Evolutionary conservation across 2,888 invertebrate genomes (phyloP), one percentile per base, ranked within the genome.

Genomic region (Orthosia cruda): DNA sequence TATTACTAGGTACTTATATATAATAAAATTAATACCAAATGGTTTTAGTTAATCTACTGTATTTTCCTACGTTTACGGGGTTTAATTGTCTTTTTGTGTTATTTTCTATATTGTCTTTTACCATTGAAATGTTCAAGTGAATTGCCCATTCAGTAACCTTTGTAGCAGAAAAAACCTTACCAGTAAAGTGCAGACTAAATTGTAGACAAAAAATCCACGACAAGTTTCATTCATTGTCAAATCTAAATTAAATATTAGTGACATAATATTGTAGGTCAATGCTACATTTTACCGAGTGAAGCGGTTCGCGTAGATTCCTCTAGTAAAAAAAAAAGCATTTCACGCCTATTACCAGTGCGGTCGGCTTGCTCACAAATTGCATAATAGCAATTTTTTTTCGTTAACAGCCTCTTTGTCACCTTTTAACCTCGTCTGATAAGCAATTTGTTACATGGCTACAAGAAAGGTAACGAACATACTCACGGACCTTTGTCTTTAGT

Each of bases 381-480:
- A 91, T 94, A 94, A 95, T 91, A 85, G 85, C 82, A 66, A 88
- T 73, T 88, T 91, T 94, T 94, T 95, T 96, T 96, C 93, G 93
- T 92, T 91, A 93, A 85, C 91, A 90, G 89, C 90, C 90, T 93
- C 95, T 94, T 95, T 95, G 95, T 95, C 95, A 94, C 93, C 93
- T n/a, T 92, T 91, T 92, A 96, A 95, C 96, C 96, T 96, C 96
- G 96, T 92, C 91, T 93, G 93, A 93, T 94, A 94, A 93, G 87
- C 91, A 90, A 96, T 93, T 94, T 94, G 95, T 92, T 95, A 96
- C 96, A 96, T 94, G 96, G 96, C 78, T 87, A 94, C 93, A 90
- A 93, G 94, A 94, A 93, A 93, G 93, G 95, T 91, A 88, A 82
- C 82, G 81, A 88, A 90, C 86, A 92, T 90, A 94, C 92, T 93